These are phyloP conservation scores for Numenius arquata DNA, from an alignment of 2,113 vertebrate species.

Conservation along the genomic window DNA sequence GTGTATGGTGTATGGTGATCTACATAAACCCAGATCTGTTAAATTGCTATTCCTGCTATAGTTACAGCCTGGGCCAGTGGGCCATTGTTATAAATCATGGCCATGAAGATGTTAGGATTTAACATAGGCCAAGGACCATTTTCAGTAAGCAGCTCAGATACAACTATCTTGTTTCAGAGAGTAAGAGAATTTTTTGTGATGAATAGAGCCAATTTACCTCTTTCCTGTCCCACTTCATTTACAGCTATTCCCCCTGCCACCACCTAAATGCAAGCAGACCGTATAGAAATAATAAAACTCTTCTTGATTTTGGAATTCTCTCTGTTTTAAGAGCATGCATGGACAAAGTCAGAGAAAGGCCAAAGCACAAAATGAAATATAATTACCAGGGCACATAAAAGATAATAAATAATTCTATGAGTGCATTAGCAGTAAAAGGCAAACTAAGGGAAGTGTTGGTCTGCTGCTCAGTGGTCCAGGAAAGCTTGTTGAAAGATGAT, in stretches of 20 bases:
- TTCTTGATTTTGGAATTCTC: neutral
- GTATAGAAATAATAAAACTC: neutral
- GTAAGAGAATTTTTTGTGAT: neutral
- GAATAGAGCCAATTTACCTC: neutral
- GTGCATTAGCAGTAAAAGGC: neutral
- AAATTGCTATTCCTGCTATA: neutral
- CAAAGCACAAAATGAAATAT: neutral
- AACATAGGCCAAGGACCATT: neutral
- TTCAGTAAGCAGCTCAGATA: neutral
- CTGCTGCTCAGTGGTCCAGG: neutral
- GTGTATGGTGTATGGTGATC: rapidly evolving
- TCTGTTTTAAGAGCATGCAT: neutral
- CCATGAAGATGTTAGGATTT: neutral
- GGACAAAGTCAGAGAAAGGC: neutral
- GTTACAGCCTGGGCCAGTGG: neutral
- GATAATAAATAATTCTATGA: neutral
- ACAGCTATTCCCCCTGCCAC: neutral
- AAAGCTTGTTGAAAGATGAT: neutral
- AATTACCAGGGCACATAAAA: neutral
- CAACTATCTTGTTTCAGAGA: neutral
- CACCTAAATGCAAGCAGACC: neutral
- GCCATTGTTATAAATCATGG: neutral
- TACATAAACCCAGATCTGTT: neutral
- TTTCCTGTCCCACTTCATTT: neutral
- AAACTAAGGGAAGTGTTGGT: neutral